Conservation (phyloP, 2,797 vertebrate species). For the Hypotaenidia okinawae region DNA sequence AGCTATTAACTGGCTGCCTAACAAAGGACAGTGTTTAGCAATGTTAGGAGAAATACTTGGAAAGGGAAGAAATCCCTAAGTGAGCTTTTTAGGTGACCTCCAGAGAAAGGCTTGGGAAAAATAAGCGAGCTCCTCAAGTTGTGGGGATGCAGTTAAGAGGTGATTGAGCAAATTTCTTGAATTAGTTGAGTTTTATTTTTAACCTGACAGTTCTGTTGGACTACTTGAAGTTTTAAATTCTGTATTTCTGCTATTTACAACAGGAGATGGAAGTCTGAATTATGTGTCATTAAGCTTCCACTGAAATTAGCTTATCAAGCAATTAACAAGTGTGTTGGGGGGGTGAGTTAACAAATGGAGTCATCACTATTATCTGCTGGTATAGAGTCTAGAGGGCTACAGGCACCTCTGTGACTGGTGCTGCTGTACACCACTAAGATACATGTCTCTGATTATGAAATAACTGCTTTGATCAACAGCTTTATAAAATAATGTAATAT, state of each 20-base stretch:
- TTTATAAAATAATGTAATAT: background rate
- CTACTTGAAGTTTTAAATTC: background rate
- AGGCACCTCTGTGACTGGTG: background rate
- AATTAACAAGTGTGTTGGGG: constrained; percentile 8
- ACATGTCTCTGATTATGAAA: background rate
- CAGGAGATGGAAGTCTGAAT: background rate
- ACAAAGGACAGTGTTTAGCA: background rate
- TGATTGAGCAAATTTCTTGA: background rate
- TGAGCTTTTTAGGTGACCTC: background rate
- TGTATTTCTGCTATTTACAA: constrained; percentile 4
- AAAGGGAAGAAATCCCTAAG: background rate
- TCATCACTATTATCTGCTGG: background rate
- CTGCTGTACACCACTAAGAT: background rate
- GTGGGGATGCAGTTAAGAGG: background rate
- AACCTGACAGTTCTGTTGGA: background rate
- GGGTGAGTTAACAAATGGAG: background rate
- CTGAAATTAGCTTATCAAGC: background rate
- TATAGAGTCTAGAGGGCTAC: background rate
- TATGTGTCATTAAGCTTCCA: background rate
- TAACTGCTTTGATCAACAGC: background rate
- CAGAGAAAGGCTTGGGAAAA: background rate
- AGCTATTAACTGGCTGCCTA: background rate
- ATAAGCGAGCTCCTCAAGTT: background rate
- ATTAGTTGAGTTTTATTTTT: constrained; percentile 11
- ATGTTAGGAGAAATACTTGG: background rate